Conservation (phyloP, 2,888 invertebrate species). For the Blastobasis adustella region DNA sequence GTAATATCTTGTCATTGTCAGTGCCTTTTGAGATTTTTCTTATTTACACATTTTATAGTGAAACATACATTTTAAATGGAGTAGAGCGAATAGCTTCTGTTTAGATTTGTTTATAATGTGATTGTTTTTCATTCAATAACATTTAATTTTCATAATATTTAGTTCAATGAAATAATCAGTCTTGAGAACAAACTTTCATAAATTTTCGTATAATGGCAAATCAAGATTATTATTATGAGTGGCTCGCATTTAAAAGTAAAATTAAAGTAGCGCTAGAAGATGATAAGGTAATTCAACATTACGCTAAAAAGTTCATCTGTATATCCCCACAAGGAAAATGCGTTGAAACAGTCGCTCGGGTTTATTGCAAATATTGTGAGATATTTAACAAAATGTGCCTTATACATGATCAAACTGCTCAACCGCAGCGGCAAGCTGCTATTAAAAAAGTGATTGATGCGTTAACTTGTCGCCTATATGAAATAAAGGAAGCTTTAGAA, state of each 20-base stretch:
- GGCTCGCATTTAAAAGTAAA: constrained; percentile 51
- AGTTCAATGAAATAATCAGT: no score
- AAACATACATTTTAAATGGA: no score
- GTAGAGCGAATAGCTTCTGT: no score
- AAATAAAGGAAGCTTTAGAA: constrained; percentile 73
- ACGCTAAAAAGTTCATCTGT: constrained; percentile 39
- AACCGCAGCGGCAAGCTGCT: constrained; percentile 74
- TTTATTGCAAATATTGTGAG: constrained; percentile 68
- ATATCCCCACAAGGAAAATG: constrained; percentile 64
- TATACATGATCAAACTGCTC: constrained; percentile 77
- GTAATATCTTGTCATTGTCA: no score
- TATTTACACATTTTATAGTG: no score
- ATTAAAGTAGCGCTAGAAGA: constrained; percentile 34
- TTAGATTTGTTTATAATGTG: no score
- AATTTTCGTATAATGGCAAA: constrained; percentile 2
- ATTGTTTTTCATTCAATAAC: no score
- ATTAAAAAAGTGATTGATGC: constrained; percentile 76
- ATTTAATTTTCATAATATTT: no score
- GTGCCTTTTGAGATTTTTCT: no score
- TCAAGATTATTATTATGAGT: constrained; percentile 38
- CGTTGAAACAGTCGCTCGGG: constrained; percentile 62
- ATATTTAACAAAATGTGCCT: constrained; percentile 73
- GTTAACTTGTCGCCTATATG: constrained; percentile 73
- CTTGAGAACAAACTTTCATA: no score
- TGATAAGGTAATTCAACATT: constrained; percentile 46